phyloP scores from a whole-genome alignment of 2,888 invertebrate species.

The Pachydiplax longipennis region DNA sequence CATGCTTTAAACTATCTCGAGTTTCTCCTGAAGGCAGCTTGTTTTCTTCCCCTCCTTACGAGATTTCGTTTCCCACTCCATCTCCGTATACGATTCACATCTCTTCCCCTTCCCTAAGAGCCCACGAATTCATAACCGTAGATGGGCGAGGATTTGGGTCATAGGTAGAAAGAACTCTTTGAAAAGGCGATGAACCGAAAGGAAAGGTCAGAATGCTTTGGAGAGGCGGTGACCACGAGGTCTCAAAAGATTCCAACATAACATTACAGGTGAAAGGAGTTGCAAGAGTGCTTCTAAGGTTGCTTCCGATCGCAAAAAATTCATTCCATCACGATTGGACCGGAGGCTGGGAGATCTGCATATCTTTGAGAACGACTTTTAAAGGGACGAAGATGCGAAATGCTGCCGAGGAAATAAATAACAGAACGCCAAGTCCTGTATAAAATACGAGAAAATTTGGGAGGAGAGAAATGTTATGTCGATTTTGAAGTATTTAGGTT shows the following conservation, averaged over 20 bases:
- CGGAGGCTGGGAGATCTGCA: neutral
- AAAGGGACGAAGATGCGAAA: neutral
- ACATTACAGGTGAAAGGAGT: neutral
- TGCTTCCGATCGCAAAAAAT: neutral
- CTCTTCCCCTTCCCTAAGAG: too few relatives aligned
- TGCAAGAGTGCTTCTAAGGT: neutral
- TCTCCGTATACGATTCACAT: neutral
- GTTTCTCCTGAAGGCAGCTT: neutral
- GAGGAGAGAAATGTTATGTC: too few relatives aligned
- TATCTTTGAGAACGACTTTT: neutral
- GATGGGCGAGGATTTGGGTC: neutral
- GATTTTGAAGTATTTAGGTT: too few relatives aligned
- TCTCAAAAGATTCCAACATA: neutral
- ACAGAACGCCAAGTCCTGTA: neutral
- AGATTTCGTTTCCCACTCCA: neutral
- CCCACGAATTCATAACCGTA: neutral
- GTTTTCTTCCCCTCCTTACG: neutral
- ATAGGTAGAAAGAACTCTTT: neutral
- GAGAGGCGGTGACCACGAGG: constrained; percentile 1
- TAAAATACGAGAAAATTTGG: neutral
- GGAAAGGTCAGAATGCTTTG: neutral
- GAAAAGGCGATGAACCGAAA: neutral
- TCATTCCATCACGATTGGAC: neutral
- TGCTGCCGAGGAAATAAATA: neutral
- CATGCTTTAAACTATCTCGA: neutral